A percentile compares a stretch with the other conserved stretches of the same genome.
phyloP scores from a whole-genome alignment of 2,888 invertebrate species.

The Uropetala carovei region DNA sequence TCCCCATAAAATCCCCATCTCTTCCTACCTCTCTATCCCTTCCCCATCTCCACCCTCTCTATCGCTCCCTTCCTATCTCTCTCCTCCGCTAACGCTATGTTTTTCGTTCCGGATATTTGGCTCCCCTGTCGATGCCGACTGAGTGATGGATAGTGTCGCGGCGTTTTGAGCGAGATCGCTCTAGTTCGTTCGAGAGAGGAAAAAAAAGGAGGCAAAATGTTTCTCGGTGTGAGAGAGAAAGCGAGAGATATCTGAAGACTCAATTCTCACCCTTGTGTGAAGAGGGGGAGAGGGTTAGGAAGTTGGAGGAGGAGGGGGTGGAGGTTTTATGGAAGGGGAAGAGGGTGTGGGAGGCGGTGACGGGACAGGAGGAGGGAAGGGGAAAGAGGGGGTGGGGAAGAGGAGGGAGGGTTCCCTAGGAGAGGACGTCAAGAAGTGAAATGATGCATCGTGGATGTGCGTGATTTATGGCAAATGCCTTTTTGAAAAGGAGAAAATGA shows the following conservation, averaged over 20 bases:
- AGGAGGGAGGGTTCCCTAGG: slow-evolving; percentile 5
- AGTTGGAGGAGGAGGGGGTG: not conserved
- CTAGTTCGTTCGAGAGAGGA: slow-evolving; percentile 20
- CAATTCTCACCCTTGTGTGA: slow-evolving; percentile 49
- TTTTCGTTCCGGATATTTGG: slow-evolving; percentile 64
- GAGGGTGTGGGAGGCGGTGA: not conserved
- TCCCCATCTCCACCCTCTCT: not conserved
- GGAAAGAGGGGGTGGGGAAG: not conserved
- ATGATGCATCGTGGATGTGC: slow-evolving; percentile 64
- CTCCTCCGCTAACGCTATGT: slow-evolving; percentile 8
- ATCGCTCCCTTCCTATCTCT: not conserved
- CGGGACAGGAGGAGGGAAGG: not conserved
- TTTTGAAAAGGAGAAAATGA: slow-evolving; percentile 47
- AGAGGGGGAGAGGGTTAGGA: not conserved
- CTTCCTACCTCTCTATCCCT: slow-evolving; percentile 13
- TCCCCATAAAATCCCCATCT: not conserved
- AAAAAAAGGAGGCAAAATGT: not conserved
- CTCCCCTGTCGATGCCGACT: slow-evolving; percentile 57
- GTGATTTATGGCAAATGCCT: slow-evolving; percentile 63
- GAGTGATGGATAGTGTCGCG: slow-evolving; percentile 64
- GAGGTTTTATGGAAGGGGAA: not conserved
- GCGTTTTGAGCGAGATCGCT: slow-evolving; percentile 53
- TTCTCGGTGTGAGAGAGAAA: not conserved
- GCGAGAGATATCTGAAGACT: slow-evolving; percentile 33
- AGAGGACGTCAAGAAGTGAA: slow-evolving; percentile 58